Evolutionary conservation across 2,888 invertebrate species (phyloP).

Genomic region (Lottia gigantea): DNA sequence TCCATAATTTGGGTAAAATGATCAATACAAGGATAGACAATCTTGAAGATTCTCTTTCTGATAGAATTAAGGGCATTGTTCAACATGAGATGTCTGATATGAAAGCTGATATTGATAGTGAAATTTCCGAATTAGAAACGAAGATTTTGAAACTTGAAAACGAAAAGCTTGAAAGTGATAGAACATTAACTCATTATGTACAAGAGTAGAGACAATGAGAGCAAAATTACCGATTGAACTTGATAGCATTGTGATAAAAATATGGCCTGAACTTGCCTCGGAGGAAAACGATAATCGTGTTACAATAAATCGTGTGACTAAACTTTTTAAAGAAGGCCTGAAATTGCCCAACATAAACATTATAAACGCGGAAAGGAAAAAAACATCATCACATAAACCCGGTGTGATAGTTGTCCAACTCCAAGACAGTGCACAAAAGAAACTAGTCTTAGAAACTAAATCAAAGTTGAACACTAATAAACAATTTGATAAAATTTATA

Average conservation of each 20-base stretch:
- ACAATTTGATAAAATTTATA: background rate
- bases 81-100: too few species aligned
- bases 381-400: background rate
- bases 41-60: too few species aligned
- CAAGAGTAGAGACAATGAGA: background rate
- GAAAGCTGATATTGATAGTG: too few species aligned
- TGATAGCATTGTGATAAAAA: background rate
- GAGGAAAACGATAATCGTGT: background rate
- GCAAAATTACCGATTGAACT: background rate
- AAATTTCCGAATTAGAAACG: too few species aligned
- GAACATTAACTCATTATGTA: background rate
- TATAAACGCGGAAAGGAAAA: background rate
- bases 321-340: background rate
- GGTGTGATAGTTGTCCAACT: background rate
- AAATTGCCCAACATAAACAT: background rate
- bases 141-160: too few species aligned
- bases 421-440: too few species aligned
- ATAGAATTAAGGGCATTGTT: too few species aligned
- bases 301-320: background rate
- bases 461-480: background rate
- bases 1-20: too few species aligned
- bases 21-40: too few species aligned
- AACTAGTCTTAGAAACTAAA: background rate
- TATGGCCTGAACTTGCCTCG: background rate
- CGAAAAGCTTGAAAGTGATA: background rate